Conservation (phyloP, 2,888 invertebrate genomes). For the Leucania comma region DNA sequence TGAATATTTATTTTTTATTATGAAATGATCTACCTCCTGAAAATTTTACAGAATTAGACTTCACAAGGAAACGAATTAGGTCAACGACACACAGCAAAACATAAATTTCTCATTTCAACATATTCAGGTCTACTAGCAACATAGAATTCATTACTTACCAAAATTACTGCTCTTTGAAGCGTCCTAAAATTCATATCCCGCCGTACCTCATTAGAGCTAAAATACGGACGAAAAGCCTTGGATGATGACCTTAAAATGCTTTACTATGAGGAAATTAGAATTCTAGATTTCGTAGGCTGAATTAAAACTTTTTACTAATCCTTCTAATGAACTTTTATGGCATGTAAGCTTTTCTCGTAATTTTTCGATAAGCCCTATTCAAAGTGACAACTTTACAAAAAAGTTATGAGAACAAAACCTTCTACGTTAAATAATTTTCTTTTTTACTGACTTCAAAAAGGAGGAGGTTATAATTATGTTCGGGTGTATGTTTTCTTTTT, state of each 20-base stretch:
- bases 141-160: not conserved
- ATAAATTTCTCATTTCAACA: not conserved
- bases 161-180: constrained; percentile 20
- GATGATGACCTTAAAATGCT: constrained; percentile 33
- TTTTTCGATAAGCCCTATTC: not conserved
- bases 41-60: no score
- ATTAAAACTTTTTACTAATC: not conserved
- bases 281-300: not conserved
- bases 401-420: not conserved
- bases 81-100: not conserved
- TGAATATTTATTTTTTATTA: no score
- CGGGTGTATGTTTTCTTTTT: no score
- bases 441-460: no score
- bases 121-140: not conserved
- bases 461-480: no score
- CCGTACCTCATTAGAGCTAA: constrained; percentile 26
- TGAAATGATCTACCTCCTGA: no score
- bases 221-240: constrained; percentile 18
- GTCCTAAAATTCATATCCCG: constrained; percentile 3
- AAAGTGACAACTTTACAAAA: no score
- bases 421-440: not conserved
- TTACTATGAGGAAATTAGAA: constrained; percentile 21
- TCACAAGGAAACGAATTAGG: no score
- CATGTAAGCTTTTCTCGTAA: not conserved
- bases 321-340: not conserved